Percentiles rank a stretch among this genome's conserved stretches.
Evolutionary conservation across 2,888 invertebrate species (phyloP).

Genomic region (Yponomeuta cagnagella): DNA sequence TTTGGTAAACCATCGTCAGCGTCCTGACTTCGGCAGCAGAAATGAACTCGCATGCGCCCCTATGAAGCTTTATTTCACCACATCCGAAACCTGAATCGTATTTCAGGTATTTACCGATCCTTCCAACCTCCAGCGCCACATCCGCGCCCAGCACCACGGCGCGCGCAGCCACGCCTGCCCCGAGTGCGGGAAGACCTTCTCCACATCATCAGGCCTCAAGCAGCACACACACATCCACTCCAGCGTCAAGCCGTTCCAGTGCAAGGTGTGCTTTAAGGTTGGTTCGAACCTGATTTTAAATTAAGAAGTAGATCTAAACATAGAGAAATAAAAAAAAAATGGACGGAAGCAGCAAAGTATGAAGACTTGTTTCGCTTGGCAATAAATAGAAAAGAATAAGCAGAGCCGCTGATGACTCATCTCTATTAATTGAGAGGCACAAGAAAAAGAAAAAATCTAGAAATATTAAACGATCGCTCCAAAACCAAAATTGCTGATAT

Average conservation of each 20-base stretch:
- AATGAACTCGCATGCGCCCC: neutral
- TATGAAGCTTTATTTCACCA: slow-evolving; percentile 35
- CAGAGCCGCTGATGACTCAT: too few species aligned
- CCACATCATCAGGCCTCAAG: slow-evolving; percentile 97
- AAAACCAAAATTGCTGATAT: too few species aligned
- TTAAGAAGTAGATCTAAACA: neutral
- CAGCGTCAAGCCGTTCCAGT: slow-evolving; percentile 97
- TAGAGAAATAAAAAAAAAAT: neutral
- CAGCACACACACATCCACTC: slow-evolving; percentile 99
- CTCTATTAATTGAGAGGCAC: too few species aligned
- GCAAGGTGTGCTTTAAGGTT: slow-evolving; percentile 96
- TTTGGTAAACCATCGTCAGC: too few species aligned
- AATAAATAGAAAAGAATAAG: too few species aligned
- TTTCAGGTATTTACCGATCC: slow-evolving; percentile 96
- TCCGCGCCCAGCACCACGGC: slow-evolving; percentile 95
- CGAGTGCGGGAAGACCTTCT: slow-evolving; percentile 99
- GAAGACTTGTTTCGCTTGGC: too few species aligned
- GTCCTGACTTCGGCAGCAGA: neutral
- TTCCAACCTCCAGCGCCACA: slow-evolving; percentile 97
- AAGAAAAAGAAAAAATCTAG: too few species aligned
- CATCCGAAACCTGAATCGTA: slow-evolving; percentile 68
- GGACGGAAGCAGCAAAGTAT: too few species aligned
- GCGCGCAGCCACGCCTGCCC: slow-evolving; percentile 97
- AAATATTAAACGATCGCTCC: too few species aligned
- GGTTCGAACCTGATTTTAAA: slow-evolving; percentile 25